Percentiles rank a stretch among this genome's conserved stretches.
These are phyloP conservation scores for Chionomys nivalis DNA, from an alignment of 2,113 vertebrate species.

Conservation along the genomic window DNA sequence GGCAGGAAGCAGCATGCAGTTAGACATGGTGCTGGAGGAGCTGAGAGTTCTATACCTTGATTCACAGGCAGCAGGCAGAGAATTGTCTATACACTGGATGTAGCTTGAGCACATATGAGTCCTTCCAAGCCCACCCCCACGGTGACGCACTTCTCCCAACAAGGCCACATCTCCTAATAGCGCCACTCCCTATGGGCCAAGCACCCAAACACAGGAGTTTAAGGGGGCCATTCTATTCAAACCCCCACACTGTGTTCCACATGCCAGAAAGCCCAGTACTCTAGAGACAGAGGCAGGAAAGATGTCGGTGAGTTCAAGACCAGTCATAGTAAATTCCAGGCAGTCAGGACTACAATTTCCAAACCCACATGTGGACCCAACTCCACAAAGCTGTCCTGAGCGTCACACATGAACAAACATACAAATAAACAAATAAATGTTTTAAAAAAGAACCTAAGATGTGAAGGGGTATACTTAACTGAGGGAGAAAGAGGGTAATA, in stretches of 20 bases:
- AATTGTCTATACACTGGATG: not conserved
- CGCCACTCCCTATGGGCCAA: not conserved
- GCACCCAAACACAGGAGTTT: not conserved
- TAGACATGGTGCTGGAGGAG: not conserved
- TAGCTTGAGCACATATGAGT: not conserved
- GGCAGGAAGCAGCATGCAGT: not conserved
- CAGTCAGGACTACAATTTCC: not conserved
- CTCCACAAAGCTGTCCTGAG: not conserved
- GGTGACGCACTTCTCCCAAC: not conserved
- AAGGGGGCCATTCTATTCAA: not conserved
- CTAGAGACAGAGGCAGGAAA: not conserved
- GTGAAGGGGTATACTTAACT: not conserved
- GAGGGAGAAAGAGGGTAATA: too few relatives aligned
- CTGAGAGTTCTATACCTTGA: not conserved
- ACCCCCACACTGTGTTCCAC: not conserved
- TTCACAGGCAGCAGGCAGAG: not conserved
- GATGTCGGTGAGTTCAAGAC: not conserved
- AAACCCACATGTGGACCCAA: too few relatives aligned
- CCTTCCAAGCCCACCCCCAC: not conserved
- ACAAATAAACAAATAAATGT: not conserved
- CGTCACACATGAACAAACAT: too few relatives aligned
- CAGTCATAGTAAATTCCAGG: not conserved
- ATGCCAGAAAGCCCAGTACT: not conserved
- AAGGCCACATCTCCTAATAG: not conserved
- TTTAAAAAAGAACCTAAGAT: not conserved